Percentiles rank a stretch among this genome's conserved stretches.
Evolutionary conservation across 2,888 invertebrate species (phyloP).

Genomic region (Brachylomia viminalis): DNA sequence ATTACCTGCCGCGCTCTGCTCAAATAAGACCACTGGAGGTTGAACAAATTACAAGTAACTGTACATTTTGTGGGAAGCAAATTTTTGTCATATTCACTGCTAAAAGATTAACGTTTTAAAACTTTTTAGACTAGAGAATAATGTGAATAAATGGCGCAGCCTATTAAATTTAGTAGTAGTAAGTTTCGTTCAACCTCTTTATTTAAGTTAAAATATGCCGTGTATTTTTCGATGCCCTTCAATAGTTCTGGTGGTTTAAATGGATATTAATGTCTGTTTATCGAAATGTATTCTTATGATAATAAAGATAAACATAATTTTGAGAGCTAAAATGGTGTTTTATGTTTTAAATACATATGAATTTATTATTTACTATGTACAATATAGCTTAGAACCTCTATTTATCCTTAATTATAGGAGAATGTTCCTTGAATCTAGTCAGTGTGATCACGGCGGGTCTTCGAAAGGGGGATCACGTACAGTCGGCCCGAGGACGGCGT

Average conservation of each 20-base stretch:
- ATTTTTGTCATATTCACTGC: conserved; percentile 45
- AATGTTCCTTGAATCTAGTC: conserved; percentile 16
- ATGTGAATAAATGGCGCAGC: not conserved
- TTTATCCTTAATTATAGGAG: conserved; percentile 4
- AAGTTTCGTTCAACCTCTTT: conserved; percentile 23
- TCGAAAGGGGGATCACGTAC: conserved; percentile 56
- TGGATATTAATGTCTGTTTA: too few relatives aligned
- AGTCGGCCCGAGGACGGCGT: conserved; percentile 15
- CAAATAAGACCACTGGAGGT: conserved; percentile 59
- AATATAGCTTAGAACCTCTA: not conserved
- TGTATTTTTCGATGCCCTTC: too few relatives aligned
- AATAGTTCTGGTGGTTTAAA: too few relatives aligned
- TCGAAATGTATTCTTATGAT: too few relatives aligned
- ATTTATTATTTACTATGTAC: not conserved
- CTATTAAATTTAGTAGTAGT: too few relatives aligned
- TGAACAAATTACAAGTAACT: conserved; percentile 57
- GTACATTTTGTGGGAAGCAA: conserved; percentile 43
- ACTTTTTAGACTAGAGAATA: conserved; percentile 2
- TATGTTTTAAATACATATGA: not conserved
- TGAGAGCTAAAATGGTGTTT: conserved; percentile 5
- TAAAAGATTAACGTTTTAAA: conserved; percentile 31
- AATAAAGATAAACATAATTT: too few relatives aligned
- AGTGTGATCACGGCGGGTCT: conserved; percentile 2
- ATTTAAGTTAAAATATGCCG: not conserved
- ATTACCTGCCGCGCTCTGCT: conserved; percentile 61